A percentile compares a stretch with the other conserved stretches of the same genome.
Evolutionary conservation across 2,888 invertebrate genomes (phyloP).

Genomic region (Pseudanteris insignis): DNA sequence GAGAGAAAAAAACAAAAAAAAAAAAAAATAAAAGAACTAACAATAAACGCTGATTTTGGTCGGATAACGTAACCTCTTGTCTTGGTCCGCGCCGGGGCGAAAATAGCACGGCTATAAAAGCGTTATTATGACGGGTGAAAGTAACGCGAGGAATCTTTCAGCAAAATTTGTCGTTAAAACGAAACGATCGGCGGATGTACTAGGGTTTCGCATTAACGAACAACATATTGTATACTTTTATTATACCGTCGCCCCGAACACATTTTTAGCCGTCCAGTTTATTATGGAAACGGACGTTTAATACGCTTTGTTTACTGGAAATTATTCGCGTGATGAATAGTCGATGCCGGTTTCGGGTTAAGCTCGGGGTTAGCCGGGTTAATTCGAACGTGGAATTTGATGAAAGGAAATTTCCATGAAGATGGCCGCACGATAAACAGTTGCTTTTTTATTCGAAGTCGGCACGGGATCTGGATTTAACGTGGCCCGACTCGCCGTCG

Average conservation of each 20-base stretch:
- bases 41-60: conserved; percentile 42
- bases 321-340: conserved; percentile 41
- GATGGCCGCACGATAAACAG: conserved; percentile 35
- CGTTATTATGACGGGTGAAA: conserved; percentile 46
- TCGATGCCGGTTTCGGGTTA: conserved; percentile 28
- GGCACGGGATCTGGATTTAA: conserved; percentile 30
- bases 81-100: conserved; percentile 36
- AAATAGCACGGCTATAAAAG: conserved; percentile 44
- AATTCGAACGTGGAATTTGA: conserved; percentile 36
- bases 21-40: too few relatives aligned
- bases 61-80: conserved; percentile 43
- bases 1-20: too few relatives aligned
- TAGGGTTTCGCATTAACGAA: conserved; percentile 43
- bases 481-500: too few relatives aligned
- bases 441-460: conserved; percentile 34
- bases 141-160: conserved; percentile 41
- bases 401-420: conserved; percentile 38
- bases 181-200: conserved; percentile 44
- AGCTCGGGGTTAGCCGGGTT: conserved; percentile 30
- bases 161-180: conserved; percentile 45
- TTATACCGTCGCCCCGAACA: conserved; percentile 16
- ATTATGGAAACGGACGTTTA: conserved; percentile 40
- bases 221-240: conserved; percentile 44
- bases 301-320: conserved; percentile 41
- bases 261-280: conserved; percentile 36